Conservation (phyloP, 2,888 invertebrate species). For the Mayetiola destructor region DNA sequence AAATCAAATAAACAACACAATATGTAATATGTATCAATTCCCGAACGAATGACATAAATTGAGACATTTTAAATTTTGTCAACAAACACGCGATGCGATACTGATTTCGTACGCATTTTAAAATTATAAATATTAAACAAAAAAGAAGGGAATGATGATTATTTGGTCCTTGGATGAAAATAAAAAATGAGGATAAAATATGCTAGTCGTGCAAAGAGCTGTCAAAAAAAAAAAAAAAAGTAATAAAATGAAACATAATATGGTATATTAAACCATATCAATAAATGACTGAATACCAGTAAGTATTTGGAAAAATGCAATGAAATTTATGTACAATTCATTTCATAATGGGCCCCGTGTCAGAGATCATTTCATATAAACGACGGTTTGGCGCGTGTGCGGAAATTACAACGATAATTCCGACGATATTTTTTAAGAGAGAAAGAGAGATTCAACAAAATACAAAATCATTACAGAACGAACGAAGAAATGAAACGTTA, state of each 20-base stretch:
- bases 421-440: background rate
- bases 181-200: too few species aligned
- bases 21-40: too few species aligned
- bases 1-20: too few species aligned
- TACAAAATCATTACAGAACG: too few species aligned
- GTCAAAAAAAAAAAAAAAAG: background rate
- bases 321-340: background rate
- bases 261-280: background rate
- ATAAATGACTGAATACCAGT: background rate
- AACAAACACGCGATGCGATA: too few species aligned
- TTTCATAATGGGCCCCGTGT: conserved; percentile 2
- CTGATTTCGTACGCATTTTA: too few species aligned
- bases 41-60: too few species aligned
- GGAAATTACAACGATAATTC: conserved; percentile 6
- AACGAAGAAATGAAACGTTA: too few species aligned
- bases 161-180: too few species aligned
- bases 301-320: background rate
- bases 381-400: conserved; percentile 3
- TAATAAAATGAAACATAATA: background rate
- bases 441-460: background rate
- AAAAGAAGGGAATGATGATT: too few species aligned
- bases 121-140: too few species aligned
- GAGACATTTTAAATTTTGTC: too few species aligned
- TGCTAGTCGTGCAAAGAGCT: background rate
- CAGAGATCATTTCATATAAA: conserved; percentile 5